These are phyloP conservation scores for Danaus plexippus DNA, from an alignment of 1,140 invertebrate genomes.

Conservation along the genomic window DNA sequence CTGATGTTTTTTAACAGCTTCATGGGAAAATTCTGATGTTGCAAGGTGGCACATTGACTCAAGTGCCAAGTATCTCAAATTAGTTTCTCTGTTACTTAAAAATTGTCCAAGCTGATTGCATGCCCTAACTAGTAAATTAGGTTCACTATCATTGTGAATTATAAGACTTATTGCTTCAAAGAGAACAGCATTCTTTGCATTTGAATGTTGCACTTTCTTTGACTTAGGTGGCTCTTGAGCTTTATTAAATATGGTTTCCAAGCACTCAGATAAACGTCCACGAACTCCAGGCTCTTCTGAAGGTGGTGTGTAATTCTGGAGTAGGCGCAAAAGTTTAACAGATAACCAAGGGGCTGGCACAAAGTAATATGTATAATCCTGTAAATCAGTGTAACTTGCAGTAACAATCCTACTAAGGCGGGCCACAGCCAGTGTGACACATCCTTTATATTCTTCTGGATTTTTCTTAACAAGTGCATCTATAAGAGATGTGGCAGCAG, in stretches of 20 bases:
- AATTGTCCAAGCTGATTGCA: constrained; percentile 99
- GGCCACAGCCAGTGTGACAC: constrained; percentile 97
- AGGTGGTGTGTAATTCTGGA: constrained; percentile 99
- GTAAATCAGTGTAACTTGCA: constrained; percentile 97
- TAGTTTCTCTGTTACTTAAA: constrained; percentile 98
- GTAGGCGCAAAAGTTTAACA: constrained; percentile 94
- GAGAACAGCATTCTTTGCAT: constrained; percentile 99
- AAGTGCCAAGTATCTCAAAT: constrained; percentile 96
- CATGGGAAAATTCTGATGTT: constrained; percentile 99
- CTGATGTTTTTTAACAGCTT: constrained; percentile 99
- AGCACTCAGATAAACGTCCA: constrained; percentile 95
- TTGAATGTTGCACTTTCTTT: constrained; percentile 99
- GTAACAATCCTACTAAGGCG: constrained; percentile 97
- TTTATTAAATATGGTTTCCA: constrained; percentile 99
- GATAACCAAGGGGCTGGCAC: constrained; percentile 99
- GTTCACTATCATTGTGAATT: constrained; percentile 99
- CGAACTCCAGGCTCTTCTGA: constrained; percentile 95
- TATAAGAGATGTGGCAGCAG: constrained; percentile 97
- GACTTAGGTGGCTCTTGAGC: constrained; percentile 99
- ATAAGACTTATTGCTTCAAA: constrained; percentile 99
- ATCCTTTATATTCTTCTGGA: constrained; percentile 99
- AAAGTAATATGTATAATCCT: constrained; percentile 99
- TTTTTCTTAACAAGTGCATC: constrained; percentile 98
- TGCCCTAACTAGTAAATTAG: constrained; percentile 95
- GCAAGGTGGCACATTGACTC: constrained; percentile 99